Conservation (phyloP, 2,797 vertebrate genomes). For the Melanotaenia pygmaea region DNA sequence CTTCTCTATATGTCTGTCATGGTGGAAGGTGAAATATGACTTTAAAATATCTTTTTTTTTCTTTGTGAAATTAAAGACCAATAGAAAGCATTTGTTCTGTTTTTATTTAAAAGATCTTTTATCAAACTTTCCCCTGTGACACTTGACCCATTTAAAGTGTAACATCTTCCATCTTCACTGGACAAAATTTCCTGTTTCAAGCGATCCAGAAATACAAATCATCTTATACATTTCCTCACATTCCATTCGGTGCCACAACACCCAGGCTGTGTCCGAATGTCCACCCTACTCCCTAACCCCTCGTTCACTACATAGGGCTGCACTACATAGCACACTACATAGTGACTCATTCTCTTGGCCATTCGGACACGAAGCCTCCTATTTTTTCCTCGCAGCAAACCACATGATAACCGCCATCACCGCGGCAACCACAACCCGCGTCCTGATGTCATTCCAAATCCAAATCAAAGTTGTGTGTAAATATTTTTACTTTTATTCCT, state of each 20-base stretch:
- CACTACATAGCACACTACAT: too few species aligned
- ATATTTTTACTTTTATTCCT: too few species aligned
- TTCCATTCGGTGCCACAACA: neutral
- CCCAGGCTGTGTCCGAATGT: too few species aligned
- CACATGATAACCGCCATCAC: too few species aligned
- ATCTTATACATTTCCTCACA: neutral
- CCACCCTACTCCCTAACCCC: too few species aligned
- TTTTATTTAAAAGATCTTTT: conserved; percentile 6
- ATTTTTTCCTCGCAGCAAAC: too few species aligned
- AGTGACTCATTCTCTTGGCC: too few species aligned
- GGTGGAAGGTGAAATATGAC: conserved; percentile 49
- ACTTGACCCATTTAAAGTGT: conserved; percentile 9
- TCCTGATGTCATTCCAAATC: too few species aligned
- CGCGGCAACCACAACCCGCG: too few species aligned
- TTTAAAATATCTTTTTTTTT: conserved; percentile 44
- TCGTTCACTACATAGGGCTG: too few species aligned
- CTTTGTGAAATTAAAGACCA: conserved; percentile 40
- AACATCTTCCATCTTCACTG: conserved; percentile 6
- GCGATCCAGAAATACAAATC: conserved; percentile 4
- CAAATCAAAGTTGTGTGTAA: too few species aligned
- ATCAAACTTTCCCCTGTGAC: conserved; percentile 1
- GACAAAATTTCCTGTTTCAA: neutral
- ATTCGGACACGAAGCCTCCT: too few species aligned
- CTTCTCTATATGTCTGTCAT: conserved; percentile 47
- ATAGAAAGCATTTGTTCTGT: conserved; percentile 25